Percentiles rank a stretch among this genome's conserved stretches.
phyloP scores from a whole-genome alignment of 2,888 invertebrate species.

The Eupithecia tripunctaria region DNA sequence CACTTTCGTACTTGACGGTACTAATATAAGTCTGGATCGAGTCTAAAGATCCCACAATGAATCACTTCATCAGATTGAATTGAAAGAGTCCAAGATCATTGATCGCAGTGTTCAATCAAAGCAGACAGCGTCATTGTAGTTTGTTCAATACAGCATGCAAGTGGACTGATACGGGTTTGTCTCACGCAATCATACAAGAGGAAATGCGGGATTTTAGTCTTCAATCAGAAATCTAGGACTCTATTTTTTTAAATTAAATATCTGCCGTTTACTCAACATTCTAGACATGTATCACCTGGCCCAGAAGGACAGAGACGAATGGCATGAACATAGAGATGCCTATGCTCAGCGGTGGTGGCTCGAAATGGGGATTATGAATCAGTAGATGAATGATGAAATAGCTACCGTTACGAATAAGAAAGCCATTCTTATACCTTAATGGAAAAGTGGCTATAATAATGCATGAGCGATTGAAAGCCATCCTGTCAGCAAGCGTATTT shows the following conservation, averaged over 20 bases:
- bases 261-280: not conserved
- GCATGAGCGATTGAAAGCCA: not conserved
- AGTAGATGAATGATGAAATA: too few relatives aligned
- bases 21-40: not conserved
- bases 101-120: slow-evolving; percentile 25
- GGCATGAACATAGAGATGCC: too few relatives aligned
- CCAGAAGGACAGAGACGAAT: too few relatives aligned
- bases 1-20: not conserved
- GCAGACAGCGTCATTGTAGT: slow-evolving; percentile 26
- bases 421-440: not conserved
- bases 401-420: not conserved
- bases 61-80: slow-evolving; percentile 25
- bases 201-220: not conserved
- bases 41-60: slow-evolving; percentile 17
- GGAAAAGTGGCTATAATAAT: not conserved
- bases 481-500: not conserved
- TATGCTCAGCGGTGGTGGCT: too few relatives aligned
- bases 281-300: too few relatives aligned
- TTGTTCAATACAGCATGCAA: slow-evolving; percentile 22
- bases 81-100: slow-evolving; percentile 32
- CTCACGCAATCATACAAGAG: slow-evolving; percentile 5
- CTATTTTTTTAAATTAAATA: not conserved
- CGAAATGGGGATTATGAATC: too few relatives aligned
- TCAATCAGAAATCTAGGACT: not conserved
- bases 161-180: slow-evolving; percentile 28